Percentiles rank a stretch among this genome's conserved stretches.
phyloP scores from a whole-genome alignment of 2,113 vertebrate species.

The Pachycephala philippinensis region DNA sequence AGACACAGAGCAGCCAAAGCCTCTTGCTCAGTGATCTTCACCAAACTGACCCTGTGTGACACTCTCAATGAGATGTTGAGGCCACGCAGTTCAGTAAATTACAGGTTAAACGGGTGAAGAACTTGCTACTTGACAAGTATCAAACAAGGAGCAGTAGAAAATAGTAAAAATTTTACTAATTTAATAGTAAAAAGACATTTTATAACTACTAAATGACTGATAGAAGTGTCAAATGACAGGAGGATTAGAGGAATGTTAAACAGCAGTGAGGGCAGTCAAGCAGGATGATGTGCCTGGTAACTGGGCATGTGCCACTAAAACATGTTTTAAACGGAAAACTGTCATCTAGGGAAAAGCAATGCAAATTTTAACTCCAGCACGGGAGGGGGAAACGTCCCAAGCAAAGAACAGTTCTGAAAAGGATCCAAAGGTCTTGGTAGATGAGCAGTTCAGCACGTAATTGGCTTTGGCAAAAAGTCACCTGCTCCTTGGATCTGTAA shows the following conservation, averaged over 20 bases:
- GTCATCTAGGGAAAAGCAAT: not conserved
- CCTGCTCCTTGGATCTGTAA: not conserved
- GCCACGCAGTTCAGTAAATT: not conserved
- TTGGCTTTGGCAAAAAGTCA: not conserved
- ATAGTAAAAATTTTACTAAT: not conserved
- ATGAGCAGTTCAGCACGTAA: not conserved
- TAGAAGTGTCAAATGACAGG: not conserved
- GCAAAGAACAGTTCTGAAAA: not conserved
- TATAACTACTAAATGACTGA: not conserved
- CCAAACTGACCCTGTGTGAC: not conserved
- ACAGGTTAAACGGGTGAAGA: not conserved
- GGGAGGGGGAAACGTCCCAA: fast-evolving
- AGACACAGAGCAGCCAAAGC: not conserved
- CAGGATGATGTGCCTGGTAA: not conserved
- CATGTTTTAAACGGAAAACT: not conserved
- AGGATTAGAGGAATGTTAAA: not conserved
- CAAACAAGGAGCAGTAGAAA: not conserved
- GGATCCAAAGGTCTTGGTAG: not conserved
- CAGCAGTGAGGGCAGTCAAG: not conserved
- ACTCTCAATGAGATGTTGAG: fast-evolving
- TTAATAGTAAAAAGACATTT: too few relatives aligned
- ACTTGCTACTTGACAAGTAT: not conserved
- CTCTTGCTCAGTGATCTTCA: not conserved
- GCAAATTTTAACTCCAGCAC: not conserved
- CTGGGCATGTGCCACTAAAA: not conserved